These are phyloP conservation scores for Nephrotoma guestfalica DNA, from an alignment of 2,888 invertebrate species.

Conservation along the genomic window DNA sequence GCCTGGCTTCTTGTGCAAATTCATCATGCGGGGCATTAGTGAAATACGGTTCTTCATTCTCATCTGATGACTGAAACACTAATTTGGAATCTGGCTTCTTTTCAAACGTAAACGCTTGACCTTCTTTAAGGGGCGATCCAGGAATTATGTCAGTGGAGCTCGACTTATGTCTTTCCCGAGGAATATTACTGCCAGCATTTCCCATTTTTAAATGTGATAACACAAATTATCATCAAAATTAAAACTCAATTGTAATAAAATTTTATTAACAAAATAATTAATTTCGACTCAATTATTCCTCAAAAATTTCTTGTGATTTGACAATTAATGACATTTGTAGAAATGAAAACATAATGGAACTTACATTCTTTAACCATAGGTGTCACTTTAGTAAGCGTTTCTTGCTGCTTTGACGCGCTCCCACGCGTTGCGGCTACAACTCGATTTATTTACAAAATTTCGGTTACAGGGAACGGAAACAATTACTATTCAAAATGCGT, in stretches of 20 bases:
- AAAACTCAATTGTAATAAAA: neutral
- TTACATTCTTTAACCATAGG: neutral
- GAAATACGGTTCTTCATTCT: slow-evolving; percentile 65
- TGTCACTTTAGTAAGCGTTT: neutral
- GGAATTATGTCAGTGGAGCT: slow-evolving; percentile 36
- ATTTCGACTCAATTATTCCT: neutral
- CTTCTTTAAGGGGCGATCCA: slow-evolving; percentile 49
- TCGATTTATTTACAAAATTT: too few relatives aligned
- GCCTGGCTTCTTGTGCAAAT: slow-evolving; percentile 36
- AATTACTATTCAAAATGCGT: neutral
- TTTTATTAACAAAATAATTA: neutral
- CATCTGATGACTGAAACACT: slow-evolving; percentile 50
- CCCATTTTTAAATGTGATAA: slow-evolving; percentile 20
- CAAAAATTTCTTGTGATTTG: neutral
- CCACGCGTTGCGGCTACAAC: neutral
- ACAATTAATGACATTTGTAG: neutral
- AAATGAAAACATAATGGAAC: neutral
- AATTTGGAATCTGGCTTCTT: slow-evolving; percentile 58
- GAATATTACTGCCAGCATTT: slow-evolving; percentile 31
- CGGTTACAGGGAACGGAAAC: too few relatives aligned
- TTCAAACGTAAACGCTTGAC: slow-evolving; percentile 75
- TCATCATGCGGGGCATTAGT: slow-evolving; percentile 35
- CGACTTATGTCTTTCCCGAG: slow-evolving; percentile 63
- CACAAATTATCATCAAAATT: neutral
- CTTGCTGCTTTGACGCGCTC: neutral